These are phyloP conservation scores for Apoderus coryli DNA, from an alignment of 2,888 invertebrate species.

Conservation along the genomic window DNA sequence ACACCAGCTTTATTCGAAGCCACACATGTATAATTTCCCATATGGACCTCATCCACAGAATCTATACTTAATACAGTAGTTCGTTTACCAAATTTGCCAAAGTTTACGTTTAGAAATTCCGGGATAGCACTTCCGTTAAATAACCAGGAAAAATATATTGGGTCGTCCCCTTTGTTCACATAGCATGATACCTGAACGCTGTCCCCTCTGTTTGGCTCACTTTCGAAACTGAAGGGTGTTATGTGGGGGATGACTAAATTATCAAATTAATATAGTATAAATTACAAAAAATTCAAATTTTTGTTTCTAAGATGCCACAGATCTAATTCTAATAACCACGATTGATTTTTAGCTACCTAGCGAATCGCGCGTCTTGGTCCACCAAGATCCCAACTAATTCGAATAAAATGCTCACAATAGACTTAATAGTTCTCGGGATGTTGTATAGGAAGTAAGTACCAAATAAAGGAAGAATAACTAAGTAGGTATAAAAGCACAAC, in stretches of 20 bases:
- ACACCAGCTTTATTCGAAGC: conserved; percentile 39
- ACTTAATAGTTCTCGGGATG: no score
- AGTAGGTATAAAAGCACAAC: no score
- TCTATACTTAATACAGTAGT: conserved; percentile 48
- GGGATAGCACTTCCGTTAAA: conserved; percentile 45
- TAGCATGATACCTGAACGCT: conserved; percentile 51
- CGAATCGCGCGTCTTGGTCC: no score
- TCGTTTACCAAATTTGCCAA: conserved; percentile 46
- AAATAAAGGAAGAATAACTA: no score
- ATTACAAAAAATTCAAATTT: no score
- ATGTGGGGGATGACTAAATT: conserved; percentile 44
- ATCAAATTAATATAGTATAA: no score
- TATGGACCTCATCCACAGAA: conserved; percentile 38
- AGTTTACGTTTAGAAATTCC: conserved; percentile 32
- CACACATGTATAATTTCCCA: conserved; percentile 41
- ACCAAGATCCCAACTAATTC: no score
- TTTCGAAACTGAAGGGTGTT: conserved; percentile 51
- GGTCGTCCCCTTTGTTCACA: conserved; percentile 54
- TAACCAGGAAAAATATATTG: conserved; percentile 60
- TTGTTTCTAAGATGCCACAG: no score
- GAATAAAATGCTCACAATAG: no score
- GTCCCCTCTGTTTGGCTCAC: conserved; percentile 47
- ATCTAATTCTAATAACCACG: no score
- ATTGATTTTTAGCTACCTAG: no score
- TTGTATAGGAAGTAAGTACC: no score